Evolutionary conservation across 2,888 invertebrate species (phyloP).

Genomic region (Dioctria linearis): DNA sequence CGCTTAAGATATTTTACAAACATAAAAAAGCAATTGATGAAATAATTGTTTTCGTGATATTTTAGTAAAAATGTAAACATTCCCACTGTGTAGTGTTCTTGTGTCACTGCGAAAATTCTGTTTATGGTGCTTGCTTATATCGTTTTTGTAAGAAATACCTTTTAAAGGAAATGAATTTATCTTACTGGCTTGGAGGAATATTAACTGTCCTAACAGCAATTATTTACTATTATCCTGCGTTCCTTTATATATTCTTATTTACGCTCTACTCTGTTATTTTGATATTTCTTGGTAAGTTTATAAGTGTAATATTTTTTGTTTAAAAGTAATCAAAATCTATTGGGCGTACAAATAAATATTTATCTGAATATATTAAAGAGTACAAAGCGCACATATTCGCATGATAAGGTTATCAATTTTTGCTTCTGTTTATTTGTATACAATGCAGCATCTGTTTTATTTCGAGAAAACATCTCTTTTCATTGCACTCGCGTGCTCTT

Average conservation of each 20-base stretch:
- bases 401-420: no score
- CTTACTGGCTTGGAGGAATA: slow-evolving; percentile 58
- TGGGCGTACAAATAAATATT: no score
- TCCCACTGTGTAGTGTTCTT: neutral
- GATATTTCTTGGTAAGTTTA: slow-evolving; percentile 67
- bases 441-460: no score
- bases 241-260: slow-evolving; percentile 70
- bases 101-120: neutral
- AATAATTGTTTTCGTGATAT: neutral
- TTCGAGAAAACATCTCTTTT: no score
- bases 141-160: neutral
- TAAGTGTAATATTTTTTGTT: neutral
- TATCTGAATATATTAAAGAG: no score
- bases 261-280: slow-evolving; percentile 68
- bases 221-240: slow-evolving; percentile 70
- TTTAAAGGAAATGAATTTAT: slow-evolving; percentile 56
- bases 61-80: slow-evolving; percentile 13
- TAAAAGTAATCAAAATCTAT: no score
- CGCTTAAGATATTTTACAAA: no score
- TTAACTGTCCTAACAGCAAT: slow-evolving; percentile 66
- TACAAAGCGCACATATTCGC: no score
- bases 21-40: no score
- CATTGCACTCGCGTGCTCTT: no score
- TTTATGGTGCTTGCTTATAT: neutral
- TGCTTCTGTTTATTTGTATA: no score